Conservation (phyloP, 2,888 invertebrate species). For the Drosophila mercatorum region DNA sequence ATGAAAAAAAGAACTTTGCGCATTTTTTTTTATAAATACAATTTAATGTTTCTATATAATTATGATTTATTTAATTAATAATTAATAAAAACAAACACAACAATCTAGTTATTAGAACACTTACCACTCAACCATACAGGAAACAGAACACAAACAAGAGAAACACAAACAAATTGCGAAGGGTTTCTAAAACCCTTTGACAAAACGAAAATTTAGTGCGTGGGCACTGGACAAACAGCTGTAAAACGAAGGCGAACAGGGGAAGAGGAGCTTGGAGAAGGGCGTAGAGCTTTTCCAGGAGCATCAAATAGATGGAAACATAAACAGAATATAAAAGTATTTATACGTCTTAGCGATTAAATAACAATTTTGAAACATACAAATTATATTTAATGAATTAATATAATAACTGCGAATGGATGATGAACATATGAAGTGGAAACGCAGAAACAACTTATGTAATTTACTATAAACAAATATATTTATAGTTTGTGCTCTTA, state of each 20-base stretch:
- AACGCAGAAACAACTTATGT: slow-evolving; percentile 46
- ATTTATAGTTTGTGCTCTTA: slow-evolving; percentile 72
- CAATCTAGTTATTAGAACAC: slow-evolving; percentile 65
- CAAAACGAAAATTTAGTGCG: slow-evolving; percentile 13
- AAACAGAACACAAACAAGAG: slow-evolving; percentile 50
- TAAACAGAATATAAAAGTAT: slow-evolving; percentile 64
- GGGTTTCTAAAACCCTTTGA: slow-evolving; percentile 55
- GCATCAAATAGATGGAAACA: slow-evolving; percentile 38
- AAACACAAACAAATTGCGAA: slow-evolving; percentile 29
- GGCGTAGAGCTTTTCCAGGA: slow-evolving; percentile 33
- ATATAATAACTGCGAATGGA: slow-evolving; percentile 62
- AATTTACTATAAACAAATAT: slow-evolving; percentile 69
- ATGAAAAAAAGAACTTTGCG: slow-evolving; percentile 46
- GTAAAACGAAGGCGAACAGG: slow-evolving; percentile 23
- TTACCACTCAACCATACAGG: slow-evolving; percentile 60
- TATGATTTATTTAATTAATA: slow-evolving; percentile 70
- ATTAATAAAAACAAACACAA: slow-evolving; percentile 60
- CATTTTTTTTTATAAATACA: slow-evolving; percentile 63
- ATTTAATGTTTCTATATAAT: slow-evolving; percentile 55
- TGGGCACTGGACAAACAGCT: slow-evolving; percentile 45
- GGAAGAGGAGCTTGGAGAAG: slow-evolving; percentile 26
- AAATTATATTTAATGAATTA: slow-evolving; percentile 74
- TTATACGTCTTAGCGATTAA: slow-evolving; percentile 76
- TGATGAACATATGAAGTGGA: slow-evolving; percentile 41
- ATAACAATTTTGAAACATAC: slow-evolving; percentile 71